Base-by-base conservation (phyloP, 1,140 invertebrate genomes). In the Rhopalosiphum maidis region DNA sequence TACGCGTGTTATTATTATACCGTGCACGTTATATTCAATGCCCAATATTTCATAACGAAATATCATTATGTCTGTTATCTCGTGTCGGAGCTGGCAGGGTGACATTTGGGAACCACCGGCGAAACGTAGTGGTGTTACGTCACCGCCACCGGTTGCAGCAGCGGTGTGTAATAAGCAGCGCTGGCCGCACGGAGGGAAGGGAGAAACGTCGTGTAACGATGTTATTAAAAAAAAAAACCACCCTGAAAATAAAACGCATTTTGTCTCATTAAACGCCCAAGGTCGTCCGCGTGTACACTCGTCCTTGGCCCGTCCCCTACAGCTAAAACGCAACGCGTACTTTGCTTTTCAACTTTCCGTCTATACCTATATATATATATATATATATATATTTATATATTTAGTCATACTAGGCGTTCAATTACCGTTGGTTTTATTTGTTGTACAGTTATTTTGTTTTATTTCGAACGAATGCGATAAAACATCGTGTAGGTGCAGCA, bases 101-200 rank as follows among this genome's bases (percentile, higher is more conserved):
- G 87, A 51, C 48, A 51, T 88, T 25, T 51, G 18, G 22, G 8
- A 54, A 87, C 43, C 85, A 11, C 30, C 21, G 48, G 22, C n/a
- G 4, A 89, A 54, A 89, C 60, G 60, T 68, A 11, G 60, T 30
- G 3, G 41, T 54, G 37, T 90, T 90, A 90, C 88, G 88, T 90
- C 88, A 90, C 25, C 51, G 35, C 88, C 88, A 90, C 88, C 23
- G 88, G 88, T 90, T 90, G 88, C 88, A n/a, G 88, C 88, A n/a
- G 35, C 23, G 22, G n/a, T 11, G 35, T 35, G 48, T 54, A 25
- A 41, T 55, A 15, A 41, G 43, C n/a, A 87, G 22, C 51, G 25
- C 37, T 7, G 51, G 87, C 6, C 18, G 22, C 51, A 22, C 21
- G 51, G 9, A 22, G 25, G 35, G 15, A 18, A 11, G 51, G 30